Conservation (phyloP, 2,888 invertebrate genomes). For the Calephelis perditalis region DNA sequence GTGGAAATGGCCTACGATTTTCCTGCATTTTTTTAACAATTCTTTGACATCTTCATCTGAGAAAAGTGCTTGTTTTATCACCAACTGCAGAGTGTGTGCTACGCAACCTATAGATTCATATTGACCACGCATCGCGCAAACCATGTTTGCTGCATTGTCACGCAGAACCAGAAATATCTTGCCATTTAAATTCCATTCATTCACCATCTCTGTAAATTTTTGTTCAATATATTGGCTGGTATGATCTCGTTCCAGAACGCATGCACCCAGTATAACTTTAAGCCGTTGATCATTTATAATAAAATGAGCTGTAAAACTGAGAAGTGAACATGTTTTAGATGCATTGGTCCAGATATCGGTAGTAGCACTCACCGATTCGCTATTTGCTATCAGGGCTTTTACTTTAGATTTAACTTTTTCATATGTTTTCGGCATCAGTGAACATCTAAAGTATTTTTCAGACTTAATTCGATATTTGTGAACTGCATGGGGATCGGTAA, state of each 20-base stretch:
- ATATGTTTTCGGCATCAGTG: constrained; percentile 32
- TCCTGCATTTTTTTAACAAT: constrained; percentile 16
- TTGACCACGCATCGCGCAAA: constrained; percentile 9
- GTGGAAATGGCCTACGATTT: constrained; percentile 21
- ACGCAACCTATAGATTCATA: constrained; percentile 12
- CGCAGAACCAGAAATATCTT: constrained; percentile 20
- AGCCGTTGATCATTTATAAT: constrained; percentile 22
- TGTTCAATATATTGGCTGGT: constrained; percentile 22
- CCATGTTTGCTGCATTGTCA: constrained; percentile 20
- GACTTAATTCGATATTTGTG: constrained; percentile 28
- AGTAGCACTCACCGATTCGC: constrained; percentile 29
- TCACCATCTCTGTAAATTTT: constrained; percentile 21
- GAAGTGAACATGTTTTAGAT: constrained; percentile 28
- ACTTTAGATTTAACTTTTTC: constrained; percentile 28
- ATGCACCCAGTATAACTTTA: constrained; percentile 26
- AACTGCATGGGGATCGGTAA: constrained; percentile 28
- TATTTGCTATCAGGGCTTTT: constrained; percentile 17
- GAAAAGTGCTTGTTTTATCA: constrained; percentile 8
- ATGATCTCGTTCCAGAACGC: constrained; percentile 21
- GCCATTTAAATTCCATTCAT: constrained; percentile 15
- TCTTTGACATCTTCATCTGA: neutral
- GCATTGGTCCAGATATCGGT: constrained; percentile 25
- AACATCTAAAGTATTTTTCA: constrained; percentile 32
- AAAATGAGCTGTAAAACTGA: constrained; percentile 26
- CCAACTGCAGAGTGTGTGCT: constrained; percentile 4